Base-by-base conservation (phyloP, 2,888 invertebrate species). In the Schizotus pectinicornis region DNA sequence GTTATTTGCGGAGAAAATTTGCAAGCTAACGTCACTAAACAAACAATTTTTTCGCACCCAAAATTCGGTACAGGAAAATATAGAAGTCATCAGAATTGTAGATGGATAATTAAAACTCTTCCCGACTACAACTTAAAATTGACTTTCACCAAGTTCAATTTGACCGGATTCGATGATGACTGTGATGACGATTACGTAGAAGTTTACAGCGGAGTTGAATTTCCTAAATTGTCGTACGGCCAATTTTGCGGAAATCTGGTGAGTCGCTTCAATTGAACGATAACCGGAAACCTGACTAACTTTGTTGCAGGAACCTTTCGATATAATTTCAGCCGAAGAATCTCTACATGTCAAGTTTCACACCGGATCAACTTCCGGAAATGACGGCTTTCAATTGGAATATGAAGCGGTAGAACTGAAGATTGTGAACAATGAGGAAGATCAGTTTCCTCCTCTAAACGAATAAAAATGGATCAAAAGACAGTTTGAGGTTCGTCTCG, bases 1-100 rank as follows among this genome's bases (percentile, higher is more conserved):
- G 97, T 98, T 69, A 98, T 94, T 11, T 98, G 98, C 74, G 98
- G 98, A 3, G 98, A 98, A 0, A 90, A 92, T 74, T 82, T 98
- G 33, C 84, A 88, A 55, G 98, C 97, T 0, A 86, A 89, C 0
- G 86, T 86, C n/a, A 73, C 69, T 31, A 87, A 91, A 0, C 90
- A 92, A 71, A 91, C 94, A 71, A 86, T 98, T 51, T 98, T 95
- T 80, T 98, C 98, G 0, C 98, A 98, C 80, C 90, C 97, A 0
- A 90, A 91, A 56, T 98, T 93, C 76, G 97, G 97, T 0, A 93
- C 94, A 78, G 88, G 91, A 67, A 90, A 91, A 68, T 98, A 98
- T 77, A 92, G 94, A 66, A 91, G 91, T 61, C 86, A 88, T 59
- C 91, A 92, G 51, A 94, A 95, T 76, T 98, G 98, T 75, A 95